Evolutionary conservation across 2,888 invertebrate genomes (phyloP), one percentile per base, ranked within the genome.

Genomic region (Scaptomyza cyrtandrae): DNA sequence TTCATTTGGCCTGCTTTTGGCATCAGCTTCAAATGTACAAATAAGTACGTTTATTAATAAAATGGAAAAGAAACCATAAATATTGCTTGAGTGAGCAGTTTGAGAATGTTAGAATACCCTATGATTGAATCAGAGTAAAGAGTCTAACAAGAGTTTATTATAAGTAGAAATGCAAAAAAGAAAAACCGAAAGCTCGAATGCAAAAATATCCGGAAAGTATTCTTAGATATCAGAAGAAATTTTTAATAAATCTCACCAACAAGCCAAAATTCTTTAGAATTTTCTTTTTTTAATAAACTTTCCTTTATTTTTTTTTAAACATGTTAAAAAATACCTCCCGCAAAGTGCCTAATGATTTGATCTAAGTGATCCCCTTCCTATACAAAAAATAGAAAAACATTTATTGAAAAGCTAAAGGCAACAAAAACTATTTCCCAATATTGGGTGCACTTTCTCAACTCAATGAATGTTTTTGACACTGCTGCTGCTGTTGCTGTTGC

Each of bases 31-130:
- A 35, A 35, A 33, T 35, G n/a, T n/a, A 39, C 33, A 45, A 82
- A 79, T 45, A 70, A 64, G 53, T 61, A 62, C 43, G 74, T 69
- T 82, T 86, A 85, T 83, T 83, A 87, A 82, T 82, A 85, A 73
- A 76, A 76, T 70, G 61, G 41, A 58, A 59, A 61, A 67, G 39
- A 63, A 19, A 16, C 3, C 1, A 16, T 1, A 44, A 19, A 44
- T 24, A 13, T 44, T 13, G 10, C 37, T 4, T 14, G 0, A 24
- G 27, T n/a, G 9, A 37, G 24, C n/a, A 50, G n/a, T 19, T 5
- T 14, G 16, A 10, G 52, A 13, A 48, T 19, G 19, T 3, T 6
- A 2, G 24, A 14, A 45, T 60, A 56, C 37, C n/a, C 45, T 56
- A 16, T 10, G 11, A 0, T 37, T 13, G 1, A 11, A 35, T 13